Evolutionary conservation across 92 coral and sea anemone genomes (phyloP).

Genomic region (Diadumene lineata): DNA sequence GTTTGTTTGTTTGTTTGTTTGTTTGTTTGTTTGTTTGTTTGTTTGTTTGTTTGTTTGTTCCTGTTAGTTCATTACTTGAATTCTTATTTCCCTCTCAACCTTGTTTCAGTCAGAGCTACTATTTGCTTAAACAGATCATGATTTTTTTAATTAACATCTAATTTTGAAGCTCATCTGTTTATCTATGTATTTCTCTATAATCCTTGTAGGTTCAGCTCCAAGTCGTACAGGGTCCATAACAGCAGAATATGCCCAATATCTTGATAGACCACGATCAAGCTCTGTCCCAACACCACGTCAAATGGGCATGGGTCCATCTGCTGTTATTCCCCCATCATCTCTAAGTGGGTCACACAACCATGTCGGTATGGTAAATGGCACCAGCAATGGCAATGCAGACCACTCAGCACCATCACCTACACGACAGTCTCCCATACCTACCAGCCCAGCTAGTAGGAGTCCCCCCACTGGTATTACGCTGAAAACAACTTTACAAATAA

Average conservation of each 20-base stretch:
- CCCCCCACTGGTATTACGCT: conserved; percentile 80
- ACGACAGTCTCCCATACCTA: conserved; percentile 75
- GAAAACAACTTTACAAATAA: conserved; percentile 83
- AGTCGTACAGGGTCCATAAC: conserved; percentile 70
- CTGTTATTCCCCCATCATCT: conserved; percentile 81
- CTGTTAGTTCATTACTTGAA: not conserved
- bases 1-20: too few species aligned
- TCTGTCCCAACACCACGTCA: conserved; percentile 78
- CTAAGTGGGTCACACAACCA: conserved; percentile 63
- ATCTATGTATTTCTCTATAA: not conserved
- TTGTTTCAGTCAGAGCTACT: too few species aligned
- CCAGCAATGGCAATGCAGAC: conserved; percentile 37
- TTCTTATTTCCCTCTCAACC: too few species aligned
- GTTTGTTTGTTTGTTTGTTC: not conserved
- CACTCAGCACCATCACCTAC: conserved; percentile 48
- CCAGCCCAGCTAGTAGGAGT: conserved; percentile 75
- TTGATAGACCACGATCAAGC: conserved; percentile 85
- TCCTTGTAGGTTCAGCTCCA: conserved; percentile 74
- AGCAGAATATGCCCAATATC: conserved; percentile 68
- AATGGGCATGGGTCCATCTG: conserved; percentile 72
- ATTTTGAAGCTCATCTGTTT: too few species aligned
- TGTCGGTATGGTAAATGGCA: conserved; percentile 23
- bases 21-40: too few species aligned
- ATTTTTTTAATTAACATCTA: too few species aligned
- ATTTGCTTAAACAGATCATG: too few species aligned